Base-by-base conservation (phyloP, 2,797 vertebrate species). In the Miichthys miiuy region DNA sequence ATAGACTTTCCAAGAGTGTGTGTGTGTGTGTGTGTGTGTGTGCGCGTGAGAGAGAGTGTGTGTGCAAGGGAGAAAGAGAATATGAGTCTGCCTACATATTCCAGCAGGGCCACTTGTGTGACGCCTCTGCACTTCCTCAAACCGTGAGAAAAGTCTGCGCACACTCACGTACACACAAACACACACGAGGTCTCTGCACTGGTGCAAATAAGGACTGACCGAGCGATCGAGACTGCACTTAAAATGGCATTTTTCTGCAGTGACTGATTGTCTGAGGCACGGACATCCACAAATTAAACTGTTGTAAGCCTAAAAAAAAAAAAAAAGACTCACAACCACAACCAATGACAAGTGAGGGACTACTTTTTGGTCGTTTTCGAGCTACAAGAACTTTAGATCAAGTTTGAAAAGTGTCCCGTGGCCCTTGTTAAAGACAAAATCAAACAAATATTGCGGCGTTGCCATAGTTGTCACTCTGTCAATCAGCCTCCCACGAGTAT, bases 41-140 rank as follows among this genome's bases (percentile, higher is more conserved):
- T 27, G 30, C 13, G 70, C 5, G 61, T 38, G 30, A 6, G 30
- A 6, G 30, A 6, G 30, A 6, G 38, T 5, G 63, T 21, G 56
- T 46, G 52, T 1, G 52, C 6, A 27, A 46, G 41, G 21, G 17
- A 50, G 8, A 48, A 55, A 72, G 60, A 73, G 56, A 66, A 74
- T 68, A 61, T 20, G 23, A 80, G 47, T 75, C 88, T 78, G 88
- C 88, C 91, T 86, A 91, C 84, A 83, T 88, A 92, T 87, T 90
- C 91, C 87, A 91, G 72, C 76, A 88, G 80, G 84, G 87, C 79
- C 76, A 52, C 87, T 90, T 90, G 77, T 79, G 67, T 48, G 70
- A 92, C 86, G 88, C 92, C 89, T 93, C 91, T 88, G 82, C 88
- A 89, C 87, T 94, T 92, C 89, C 91, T 94, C 80, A 84, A 88